These are phyloP conservation scores for Agonopterix subpropinquella DNA, from an alignment of 2,888 invertebrate genomes.

Conservation along the genomic window DNA sequence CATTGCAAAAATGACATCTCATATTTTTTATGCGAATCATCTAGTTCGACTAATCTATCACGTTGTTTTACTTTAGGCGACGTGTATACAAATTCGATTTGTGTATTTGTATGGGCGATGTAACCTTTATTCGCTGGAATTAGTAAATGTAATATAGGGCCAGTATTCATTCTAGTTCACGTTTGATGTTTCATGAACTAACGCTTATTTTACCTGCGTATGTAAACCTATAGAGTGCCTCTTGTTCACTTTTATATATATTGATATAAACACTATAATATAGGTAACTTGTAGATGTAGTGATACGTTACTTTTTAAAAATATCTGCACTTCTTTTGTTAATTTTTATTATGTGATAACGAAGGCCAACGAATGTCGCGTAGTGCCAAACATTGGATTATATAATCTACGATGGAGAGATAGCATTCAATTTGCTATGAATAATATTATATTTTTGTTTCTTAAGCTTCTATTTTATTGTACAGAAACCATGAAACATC, in stretches of 20 bases:
- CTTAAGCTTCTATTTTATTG: no score
- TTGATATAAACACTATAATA: constrained; percentile 62
- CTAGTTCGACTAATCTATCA: constrained; percentile 14
- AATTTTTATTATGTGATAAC: constrained; percentile 32
- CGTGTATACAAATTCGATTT: constrained; percentile 24
- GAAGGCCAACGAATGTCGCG: constrained; percentile 47
- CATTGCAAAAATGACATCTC: no score
- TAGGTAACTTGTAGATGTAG: constrained; percentile 49
- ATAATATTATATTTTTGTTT: neutral
- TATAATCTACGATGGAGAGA: constrained; percentile 4
- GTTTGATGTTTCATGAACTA: constrained; percentile 66
- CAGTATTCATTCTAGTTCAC: constrained; percentile 43
- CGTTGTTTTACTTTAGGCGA: constrained; percentile 29
- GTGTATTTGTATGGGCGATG: constrained; percentile 22
- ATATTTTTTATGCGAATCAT: no score
- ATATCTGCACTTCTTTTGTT: constrained; percentile 42
- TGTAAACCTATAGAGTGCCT: constrained; percentile 75
- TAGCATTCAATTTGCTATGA: neutral
- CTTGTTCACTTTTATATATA: constrained; percentile 76
- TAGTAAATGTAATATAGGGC: constrained; percentile 31
- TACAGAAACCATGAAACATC: no score
- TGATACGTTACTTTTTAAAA: constrained; percentile 12
- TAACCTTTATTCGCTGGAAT: constrained; percentile 33
- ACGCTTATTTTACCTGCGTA: constrained; percentile 72
- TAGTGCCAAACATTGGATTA: constrained; percentile 52